Evolutionary conservation across 2,113 vertebrate genomes (phyloP), one percentile per base, ranked within the genome.

Genomic region (Pelmatolapia mariae): DNA sequence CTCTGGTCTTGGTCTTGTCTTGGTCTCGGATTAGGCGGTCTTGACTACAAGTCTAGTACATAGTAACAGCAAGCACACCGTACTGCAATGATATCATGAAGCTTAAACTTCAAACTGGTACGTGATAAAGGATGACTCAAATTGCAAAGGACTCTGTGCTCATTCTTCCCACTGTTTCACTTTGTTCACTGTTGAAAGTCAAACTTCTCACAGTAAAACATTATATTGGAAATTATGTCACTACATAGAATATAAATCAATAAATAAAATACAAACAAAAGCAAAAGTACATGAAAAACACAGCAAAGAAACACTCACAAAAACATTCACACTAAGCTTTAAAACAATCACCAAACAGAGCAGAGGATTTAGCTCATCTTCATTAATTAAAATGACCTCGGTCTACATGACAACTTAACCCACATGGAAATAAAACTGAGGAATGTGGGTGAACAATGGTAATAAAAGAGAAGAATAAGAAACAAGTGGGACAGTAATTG

Each of bases 361-460:
- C 22, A 45, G 22, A 73, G 22, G 22, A 43, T 16, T 45, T 45
- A 45, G 2, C 38, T 73, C 13, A 9, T 26, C 13, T 24, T 26
- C 0, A 2, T 26, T 7, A 0, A 73, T 26, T 73, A 4, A 26
- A 73, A 45, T 45, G 13, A 16, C 3, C 8, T 43, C 15, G 1
- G n/a, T 43, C n/a, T 15, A 71, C n/a, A 43, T 43, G 4, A 16
- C 38, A 2, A 10, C 8, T 71, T 15, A 43, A 71, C 38, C 66
- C 66, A 43, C 33, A 68, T 13, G 19, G 33, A 5, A 66, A 71
- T 43, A 10, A 61, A 18, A 3, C 22, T 3, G 13, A 13, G 10
- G 22, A 56, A 56, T 26, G 54, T 26, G 22, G 7, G 4, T 0
- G 0, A 0, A n/a, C n/a, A 38, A 22, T 68, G 10, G 3, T 5